Conservation (phyloP, 2,113 vertebrate genomes). For the Athene noctua region DNA sequence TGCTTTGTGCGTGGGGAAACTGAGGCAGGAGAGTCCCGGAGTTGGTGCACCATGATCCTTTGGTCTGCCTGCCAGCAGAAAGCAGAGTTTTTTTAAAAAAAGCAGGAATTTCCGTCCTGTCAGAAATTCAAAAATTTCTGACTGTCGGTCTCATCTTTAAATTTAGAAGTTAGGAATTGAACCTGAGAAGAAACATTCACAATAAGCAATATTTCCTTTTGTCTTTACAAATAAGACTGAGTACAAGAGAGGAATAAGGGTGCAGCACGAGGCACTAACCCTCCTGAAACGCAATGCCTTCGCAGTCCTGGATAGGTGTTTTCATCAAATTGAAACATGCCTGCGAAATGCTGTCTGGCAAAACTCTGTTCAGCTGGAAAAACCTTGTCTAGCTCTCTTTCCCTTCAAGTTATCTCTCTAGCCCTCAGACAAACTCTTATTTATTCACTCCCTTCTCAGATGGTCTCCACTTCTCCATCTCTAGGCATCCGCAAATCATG, state of each 20-base stretch:
- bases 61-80: not conserved
- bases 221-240: not conserved
- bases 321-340: not conserved
- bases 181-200: fast-evolving
- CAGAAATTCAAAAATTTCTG: not conserved
- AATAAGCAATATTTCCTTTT: not conserved
- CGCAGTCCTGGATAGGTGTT: not conserved
- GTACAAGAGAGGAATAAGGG: not conserved
- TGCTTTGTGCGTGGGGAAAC: not conserved
- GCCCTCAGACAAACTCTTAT: not conserved
- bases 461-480: not conserved
- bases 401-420: not conserved
- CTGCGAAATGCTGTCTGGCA: not conserved
- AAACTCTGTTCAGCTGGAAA: slow-evolving; percentile 29
- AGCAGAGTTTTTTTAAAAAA: not conserved
- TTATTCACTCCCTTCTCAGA: not conserved
- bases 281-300: not conserved
- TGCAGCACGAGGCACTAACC: not conserved
- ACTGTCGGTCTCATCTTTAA: not conserved
- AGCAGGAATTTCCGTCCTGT: not conserved
- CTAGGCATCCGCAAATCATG: not conserved
- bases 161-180: not conserved
- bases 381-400: not conserved
- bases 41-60: fast-evolving
- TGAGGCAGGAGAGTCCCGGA: not conserved